Conservation (phyloP, 1,140 invertebrate genomes). For the Araneus ventricosus region DNA sequence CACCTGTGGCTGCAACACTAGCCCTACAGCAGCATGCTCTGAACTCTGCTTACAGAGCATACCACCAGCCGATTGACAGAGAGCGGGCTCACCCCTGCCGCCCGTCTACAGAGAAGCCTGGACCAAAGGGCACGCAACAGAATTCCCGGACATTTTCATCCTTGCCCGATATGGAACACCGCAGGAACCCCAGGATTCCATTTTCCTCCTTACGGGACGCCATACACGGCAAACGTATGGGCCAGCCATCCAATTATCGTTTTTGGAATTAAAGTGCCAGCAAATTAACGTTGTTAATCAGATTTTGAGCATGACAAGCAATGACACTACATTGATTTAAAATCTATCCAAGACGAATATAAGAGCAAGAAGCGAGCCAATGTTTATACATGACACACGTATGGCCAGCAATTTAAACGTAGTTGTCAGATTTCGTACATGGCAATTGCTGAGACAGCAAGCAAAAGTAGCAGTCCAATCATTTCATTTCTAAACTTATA, state of each 20-base stretch:
- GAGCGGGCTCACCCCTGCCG: constrained; percentile 15
- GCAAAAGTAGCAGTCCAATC: too few relatives aligned
- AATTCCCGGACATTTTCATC: background rate
- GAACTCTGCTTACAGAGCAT: background rate
- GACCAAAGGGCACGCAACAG: background rate
- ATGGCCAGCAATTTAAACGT: too few relatives aligned
- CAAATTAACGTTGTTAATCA: too few relatives aligned
- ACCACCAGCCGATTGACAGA: background rate
- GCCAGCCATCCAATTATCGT: background rate
- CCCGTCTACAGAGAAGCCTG: background rate
- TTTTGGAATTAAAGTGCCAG: too few relatives aligned
- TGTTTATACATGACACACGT: too few relatives aligned
- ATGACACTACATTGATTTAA: too few relatives aligned
- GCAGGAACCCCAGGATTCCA: constrained; percentile 1
- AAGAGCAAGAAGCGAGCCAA: too few relatives aligned
- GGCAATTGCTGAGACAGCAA: too few relatives aligned
- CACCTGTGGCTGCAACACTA: background rate
- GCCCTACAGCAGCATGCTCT: background rate
- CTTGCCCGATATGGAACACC: background rate
- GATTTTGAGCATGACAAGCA: too few relatives aligned
- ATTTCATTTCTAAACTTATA: too few relatives aligned
- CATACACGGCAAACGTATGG: constrained; percentile 12
- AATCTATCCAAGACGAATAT: too few relatives aligned
- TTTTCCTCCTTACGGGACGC: constrained; percentile 7
- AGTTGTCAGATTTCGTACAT: too few relatives aligned